Conservation (phyloP, 2,113 vertebrate genomes). For the Onychorhynchus coronatus region DNA sequence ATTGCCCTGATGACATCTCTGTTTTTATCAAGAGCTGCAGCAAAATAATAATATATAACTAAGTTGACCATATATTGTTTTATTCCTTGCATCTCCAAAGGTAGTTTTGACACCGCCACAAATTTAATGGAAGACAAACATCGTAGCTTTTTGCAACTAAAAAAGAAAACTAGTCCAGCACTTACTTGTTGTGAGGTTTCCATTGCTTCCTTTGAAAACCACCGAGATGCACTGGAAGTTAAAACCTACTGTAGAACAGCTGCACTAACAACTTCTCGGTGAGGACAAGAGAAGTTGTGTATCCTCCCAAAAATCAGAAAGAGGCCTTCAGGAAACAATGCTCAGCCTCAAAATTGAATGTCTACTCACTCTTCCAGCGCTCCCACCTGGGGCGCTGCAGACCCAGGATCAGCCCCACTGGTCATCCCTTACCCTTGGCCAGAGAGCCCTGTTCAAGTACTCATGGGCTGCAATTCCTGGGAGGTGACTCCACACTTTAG, state of each 20-base stretch:
- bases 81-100: not conserved
- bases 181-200: not conserved
- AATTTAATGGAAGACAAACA: not conserved
- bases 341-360: not conserved
- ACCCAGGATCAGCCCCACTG: not conserved
- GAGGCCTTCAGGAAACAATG: not conserved
- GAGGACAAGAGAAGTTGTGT: not conserved
- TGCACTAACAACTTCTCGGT: not conserved
- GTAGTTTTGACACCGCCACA: not conserved
- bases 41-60: not conserved
- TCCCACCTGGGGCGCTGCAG: not conserved
- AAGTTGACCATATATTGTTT: not conserved
- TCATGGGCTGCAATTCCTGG: accelerated
- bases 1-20: not conserved
- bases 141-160: not conserved
- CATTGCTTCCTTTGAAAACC: not conserved
- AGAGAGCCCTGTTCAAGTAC: not conserved
- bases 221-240: not conserved
- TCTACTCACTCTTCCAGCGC: not conserved
- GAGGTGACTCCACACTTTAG: not conserved
- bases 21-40: not conserved
- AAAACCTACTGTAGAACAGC: not conserved
- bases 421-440: not conserved
- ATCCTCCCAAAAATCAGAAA: not conserved
- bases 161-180: not conserved